These are phyloP conservation scores for Falco naumanni DNA, from an alignment of 2,797 vertebrate species.

Conservation along the genomic window DNA sequence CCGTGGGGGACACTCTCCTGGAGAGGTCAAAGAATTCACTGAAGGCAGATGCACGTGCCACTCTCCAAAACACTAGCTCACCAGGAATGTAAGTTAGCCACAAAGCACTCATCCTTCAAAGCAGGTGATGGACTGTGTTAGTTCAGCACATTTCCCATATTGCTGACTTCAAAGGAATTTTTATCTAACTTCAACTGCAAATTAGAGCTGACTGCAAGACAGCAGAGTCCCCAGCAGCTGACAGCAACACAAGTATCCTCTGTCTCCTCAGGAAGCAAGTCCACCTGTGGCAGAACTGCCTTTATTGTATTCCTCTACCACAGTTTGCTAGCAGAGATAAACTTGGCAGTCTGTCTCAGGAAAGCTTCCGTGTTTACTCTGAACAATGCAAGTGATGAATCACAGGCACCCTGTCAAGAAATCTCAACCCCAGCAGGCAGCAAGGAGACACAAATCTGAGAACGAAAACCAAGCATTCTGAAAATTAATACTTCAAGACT, in stretches of 20 bases:
- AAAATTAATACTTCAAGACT: background rate
- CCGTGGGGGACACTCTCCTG: fast-evolving
- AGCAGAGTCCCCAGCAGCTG: background rate
- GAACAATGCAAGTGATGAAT: background rate
- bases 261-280: background rate
- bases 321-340: background rate
- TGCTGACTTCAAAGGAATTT: background rate
- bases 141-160: background rate
- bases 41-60: background rate
- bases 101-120: background rate
- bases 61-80: background rate
- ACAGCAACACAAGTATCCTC: background rate
- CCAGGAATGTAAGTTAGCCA: background rate
- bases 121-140: background rate
- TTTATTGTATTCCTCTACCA: background rate
- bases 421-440: background rate
- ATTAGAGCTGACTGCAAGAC: background rate
- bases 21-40: background rate
- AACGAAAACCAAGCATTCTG: background rate
- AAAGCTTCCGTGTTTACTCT: background rate
- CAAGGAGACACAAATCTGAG: background rate
- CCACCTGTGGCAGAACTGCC: background rate
- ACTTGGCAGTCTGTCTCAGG: background rate
- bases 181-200: background rate
- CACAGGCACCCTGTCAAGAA: background rate